phyloP scores from a whole-genome alignment of 2,797 vertebrate species.

The Smutsia gigantea region DNA sequence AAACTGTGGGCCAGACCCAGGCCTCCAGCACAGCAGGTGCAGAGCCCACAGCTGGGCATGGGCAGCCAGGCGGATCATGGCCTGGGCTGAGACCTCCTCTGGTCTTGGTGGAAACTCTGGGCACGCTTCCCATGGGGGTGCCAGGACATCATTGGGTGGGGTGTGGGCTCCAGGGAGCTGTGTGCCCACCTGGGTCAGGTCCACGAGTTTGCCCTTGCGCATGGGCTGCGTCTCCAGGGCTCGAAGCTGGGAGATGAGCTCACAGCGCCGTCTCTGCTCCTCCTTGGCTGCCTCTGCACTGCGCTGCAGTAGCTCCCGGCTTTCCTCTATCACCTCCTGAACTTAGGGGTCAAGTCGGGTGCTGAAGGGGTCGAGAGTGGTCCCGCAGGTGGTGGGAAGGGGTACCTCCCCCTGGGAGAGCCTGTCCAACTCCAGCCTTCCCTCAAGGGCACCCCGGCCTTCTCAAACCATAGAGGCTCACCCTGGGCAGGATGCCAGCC shows the following conservation, averaged over 20 bases:
- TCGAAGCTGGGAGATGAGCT: conserved; percentile 90
- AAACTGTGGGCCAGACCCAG: background rate
- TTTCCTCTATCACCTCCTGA: conserved; percentile 92
- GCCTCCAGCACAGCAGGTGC: fast-evolving
- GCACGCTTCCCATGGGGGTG: background rate
- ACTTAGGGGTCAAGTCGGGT: conserved; percentile 85
- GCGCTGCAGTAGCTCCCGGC: conserved; percentile 87
- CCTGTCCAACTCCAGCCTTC: background rate
- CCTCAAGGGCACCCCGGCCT: background rate
- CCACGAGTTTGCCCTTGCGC: conserved; percentile 88
- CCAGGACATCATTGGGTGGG: fast-evolving
- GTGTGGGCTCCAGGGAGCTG: fast-evolving
- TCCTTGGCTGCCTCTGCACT: conserved; percentile 89
- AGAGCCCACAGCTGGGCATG: fast-evolving
- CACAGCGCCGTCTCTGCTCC: conserved; percentile 87
- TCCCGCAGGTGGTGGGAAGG: background rate
- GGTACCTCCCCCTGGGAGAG: background rate
- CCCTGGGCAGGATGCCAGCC: background rate
- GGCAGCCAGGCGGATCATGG: background rate
- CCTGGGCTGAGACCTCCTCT: background rate
- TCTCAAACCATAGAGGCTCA: fast-evolving
- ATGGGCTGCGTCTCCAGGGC: conserved; percentile 87
- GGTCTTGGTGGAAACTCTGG: background rate
- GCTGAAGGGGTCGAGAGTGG: background rate
- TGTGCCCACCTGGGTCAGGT: conserved; percentile 91